Percentiles rank a stretch among this genome's conserved stretches.
Evolutionary conservation across 1,140 invertebrate genomes (phyloP).

Genomic region (Portunus trituberculatus): DNA sequence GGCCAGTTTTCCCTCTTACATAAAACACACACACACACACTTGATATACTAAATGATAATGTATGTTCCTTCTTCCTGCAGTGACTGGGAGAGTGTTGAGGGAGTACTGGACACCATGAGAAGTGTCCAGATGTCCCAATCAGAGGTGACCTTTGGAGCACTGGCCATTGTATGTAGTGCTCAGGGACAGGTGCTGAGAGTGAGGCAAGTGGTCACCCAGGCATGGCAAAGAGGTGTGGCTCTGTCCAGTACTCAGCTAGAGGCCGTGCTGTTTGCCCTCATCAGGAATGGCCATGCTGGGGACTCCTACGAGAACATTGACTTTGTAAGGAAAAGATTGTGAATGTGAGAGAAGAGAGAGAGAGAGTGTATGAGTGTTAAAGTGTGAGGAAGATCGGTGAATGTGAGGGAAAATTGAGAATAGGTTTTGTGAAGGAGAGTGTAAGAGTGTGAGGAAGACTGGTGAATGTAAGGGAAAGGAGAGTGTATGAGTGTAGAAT

Average conservation of each 20-base stretch:
- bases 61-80: background rate
- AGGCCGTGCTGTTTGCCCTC: conserved; percentile 32
- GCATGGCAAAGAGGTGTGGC: background rate
- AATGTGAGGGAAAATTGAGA: too few species aligned
- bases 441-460: too few species aligned
- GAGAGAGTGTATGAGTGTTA: too few species aligned
- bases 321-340: conserved; percentile 14
- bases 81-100: conserved; percentile 40
- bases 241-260: conserved; percentile 19
- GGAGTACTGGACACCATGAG: conserved; percentile 37
- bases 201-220: conserved; percentile 43
- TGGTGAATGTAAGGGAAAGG: too few species aligned
- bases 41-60: background rate
- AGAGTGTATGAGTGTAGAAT: too few species aligned
- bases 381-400: too few species aligned
- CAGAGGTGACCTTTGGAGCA: conserved; percentile 41
- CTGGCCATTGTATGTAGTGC: background rate
- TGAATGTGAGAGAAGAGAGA: too few species aligned
- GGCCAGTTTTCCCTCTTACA: too few species aligned
- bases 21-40: too few species aligned
- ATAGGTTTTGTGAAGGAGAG: too few species aligned
- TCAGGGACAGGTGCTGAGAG: background rate
- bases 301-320: background rate
- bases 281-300: conserved; percentile 32
- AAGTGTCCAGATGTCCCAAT: conserved; percentile 38